These are phyloP conservation scores for Leucosticte australis DNA, from an alignment of 2,113 vertebrate species.

Conservation along the genomic window DNA sequence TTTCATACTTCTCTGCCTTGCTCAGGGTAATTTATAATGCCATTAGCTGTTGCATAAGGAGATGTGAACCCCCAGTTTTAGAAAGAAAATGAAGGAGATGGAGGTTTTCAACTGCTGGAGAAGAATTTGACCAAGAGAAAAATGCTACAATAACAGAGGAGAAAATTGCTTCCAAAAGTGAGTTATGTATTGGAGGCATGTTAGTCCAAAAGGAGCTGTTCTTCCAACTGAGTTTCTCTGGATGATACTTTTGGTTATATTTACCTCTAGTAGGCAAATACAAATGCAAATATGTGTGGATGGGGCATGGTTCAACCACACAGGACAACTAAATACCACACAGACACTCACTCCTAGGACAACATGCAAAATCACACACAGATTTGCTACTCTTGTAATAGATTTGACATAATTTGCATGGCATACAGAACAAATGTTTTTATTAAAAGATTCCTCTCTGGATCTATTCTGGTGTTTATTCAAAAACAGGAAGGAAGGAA, in stretches of 20 bases:
- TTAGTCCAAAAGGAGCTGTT: neutral
- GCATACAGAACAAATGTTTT: neutral
- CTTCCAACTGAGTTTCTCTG: neutral
- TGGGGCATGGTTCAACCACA: accelerated
- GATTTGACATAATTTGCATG: neutral
- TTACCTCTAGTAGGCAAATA: neutral
- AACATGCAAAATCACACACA: neutral
- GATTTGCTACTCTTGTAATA: neutral
- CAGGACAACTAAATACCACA: neutral
- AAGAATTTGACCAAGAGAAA: neutral
- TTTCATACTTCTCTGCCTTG: neutral
- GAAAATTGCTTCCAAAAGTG: neutral
- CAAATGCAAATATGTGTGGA: accelerated
- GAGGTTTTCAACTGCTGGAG: neutral
- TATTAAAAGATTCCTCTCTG: neutral
- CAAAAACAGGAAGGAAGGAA: neutral
- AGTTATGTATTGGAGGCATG: neutral
- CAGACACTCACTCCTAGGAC: neutral
- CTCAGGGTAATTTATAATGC: neutral
- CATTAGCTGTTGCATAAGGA: neutral
- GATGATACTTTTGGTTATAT: neutral
- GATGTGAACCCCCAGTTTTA: neutral
- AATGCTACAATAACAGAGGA: neutral
- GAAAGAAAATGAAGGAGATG: neutral
- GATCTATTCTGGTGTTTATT: neutral